Base-by-base conservation (phyloP, 2,113 vertebrate genomes). In the Poicephalus meyeri region DNA sequence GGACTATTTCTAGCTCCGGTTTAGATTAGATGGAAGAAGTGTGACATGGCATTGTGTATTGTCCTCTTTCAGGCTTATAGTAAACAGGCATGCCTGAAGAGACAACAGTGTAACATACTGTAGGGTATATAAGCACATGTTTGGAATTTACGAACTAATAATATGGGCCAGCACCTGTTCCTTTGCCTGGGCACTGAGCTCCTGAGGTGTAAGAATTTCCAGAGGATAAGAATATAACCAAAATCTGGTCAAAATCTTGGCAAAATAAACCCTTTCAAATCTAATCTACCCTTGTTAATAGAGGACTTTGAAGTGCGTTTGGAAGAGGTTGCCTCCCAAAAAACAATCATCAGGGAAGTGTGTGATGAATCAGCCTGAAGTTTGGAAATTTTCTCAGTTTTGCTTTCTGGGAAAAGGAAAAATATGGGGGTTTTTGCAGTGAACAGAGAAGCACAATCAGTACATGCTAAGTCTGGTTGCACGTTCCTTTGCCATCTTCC, bases 361-460 rank as follows among this genome's bases (percentile, higher is more conserved):
- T 50, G 2, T 74, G 19, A 46, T 7, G 16, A 68, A 53, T 11
- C 13, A 60, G 1, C 5, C 5, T 42, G 25, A 50, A 53, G 66
- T 47, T 12, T 29, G 7, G 7, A 6, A 65, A 23, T 50, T 63
- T 81, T 66, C 6, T 33, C 6, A 18, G 39, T 53, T 88, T 52
- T 58, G 0, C 2, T 64, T 1, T 10, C 8, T 33, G 12, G 4
- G 4, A 53, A 81, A 88, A 74, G 16, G 4, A 76, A 2, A 60
- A 52, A 56, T 6, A 13, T 0, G 0, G 0, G 3, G 1, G 4
- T 63, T 63, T 70, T 69, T 24, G 13, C 28, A 37, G 8, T 1
- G 1, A 35, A 29, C 8, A 50, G 21, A 49, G 21, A 1, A 74
- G 2, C 3, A 42, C 8, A 79, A n/a, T 64, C 23, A 49, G 4